phyloP scores from a whole-genome alignment of 2,113 vertebrate genomes.

The Diglossa brunneiventris region DNA sequence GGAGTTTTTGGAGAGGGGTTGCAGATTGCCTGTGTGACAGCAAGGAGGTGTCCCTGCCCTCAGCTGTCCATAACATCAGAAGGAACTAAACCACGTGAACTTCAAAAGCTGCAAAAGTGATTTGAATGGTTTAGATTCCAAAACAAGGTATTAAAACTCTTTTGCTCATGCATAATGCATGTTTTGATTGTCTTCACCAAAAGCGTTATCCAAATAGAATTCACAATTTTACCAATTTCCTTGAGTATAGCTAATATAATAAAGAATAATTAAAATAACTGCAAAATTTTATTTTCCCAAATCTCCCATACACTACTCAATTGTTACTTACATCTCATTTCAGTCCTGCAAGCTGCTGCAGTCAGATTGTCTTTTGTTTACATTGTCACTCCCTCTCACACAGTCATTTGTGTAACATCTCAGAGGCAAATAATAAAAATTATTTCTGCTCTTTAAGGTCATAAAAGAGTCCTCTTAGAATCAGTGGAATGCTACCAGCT shows the following conservation, averaged over 20 bases:
- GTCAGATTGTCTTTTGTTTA: not conserved
- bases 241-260: not conserved
- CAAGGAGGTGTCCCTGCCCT: not conserved
- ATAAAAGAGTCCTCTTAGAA: not conserved
- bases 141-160: not conserved
- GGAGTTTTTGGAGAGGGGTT: not conserved
- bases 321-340: not conserved
- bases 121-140: not conserved
- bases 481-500: not conserved
- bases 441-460: not conserved
- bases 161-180: not conserved
- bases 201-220: not conserved
- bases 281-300: not conserved
- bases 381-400: not conserved
- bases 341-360: not conserved
- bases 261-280: constrained; percentile 1
- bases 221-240: not conserved
- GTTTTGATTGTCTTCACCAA: not conserved
- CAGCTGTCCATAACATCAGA: not conserved
- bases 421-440: not conserved
- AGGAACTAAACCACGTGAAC: not conserved
- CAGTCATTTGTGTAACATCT: not conserved
- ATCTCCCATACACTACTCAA: not conserved
- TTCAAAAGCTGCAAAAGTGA: not conserved
- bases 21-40: not conserved